phyloP scores from a whole-genome alignment of 2,888 invertebrate genomes.

The Mimumesa dahlbomi region DNA sequence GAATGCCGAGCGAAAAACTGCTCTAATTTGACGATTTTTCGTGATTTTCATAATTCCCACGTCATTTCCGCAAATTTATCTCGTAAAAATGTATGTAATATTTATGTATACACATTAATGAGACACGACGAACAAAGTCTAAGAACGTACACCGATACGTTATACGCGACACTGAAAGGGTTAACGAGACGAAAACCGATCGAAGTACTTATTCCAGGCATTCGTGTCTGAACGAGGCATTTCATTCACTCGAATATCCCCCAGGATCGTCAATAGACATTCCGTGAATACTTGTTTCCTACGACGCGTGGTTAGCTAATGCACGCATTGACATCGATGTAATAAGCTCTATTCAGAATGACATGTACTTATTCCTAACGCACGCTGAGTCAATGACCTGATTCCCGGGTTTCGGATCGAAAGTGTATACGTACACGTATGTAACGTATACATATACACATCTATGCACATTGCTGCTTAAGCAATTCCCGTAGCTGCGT shows the following conservation, averaged over 20 bases:
- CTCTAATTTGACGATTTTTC: too few species aligned
- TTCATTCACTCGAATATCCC: slow-evolving; percentile 7
- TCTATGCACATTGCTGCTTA: background rate
- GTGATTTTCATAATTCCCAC: too few species aligned
- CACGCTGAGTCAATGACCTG: slow-evolving; percentile 6
- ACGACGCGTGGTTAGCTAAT: slow-evolving; percentile 20
- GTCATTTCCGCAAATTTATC: too few species aligned
- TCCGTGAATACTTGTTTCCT: background rate
- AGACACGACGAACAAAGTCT: background rate
- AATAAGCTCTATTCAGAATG: slow-evolving; percentile 20
- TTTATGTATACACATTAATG: too few species aligned
- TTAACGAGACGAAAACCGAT: background rate
- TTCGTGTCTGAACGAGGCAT: slow-evolving; percentile 20
- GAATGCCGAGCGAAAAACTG: too few species aligned
- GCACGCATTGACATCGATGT: slow-evolving; percentile 27
- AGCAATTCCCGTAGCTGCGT: background rate
- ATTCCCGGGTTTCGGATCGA: too few species aligned
- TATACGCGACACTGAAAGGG: background rate
- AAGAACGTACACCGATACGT: background rate
- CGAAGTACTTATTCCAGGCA: background rate
- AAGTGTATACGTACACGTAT: background rate
- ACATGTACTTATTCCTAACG: slow-evolving; percentile 4
- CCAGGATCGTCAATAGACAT: slow-evolving; percentile 2
- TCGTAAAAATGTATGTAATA: too few species aligned
- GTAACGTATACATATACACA: too few species aligned